These are phyloP conservation scores for Machaerirhynchus nigripectus DNA, from an alignment of 2,113 vertebrate species.

Conservation along the genomic window DNA sequence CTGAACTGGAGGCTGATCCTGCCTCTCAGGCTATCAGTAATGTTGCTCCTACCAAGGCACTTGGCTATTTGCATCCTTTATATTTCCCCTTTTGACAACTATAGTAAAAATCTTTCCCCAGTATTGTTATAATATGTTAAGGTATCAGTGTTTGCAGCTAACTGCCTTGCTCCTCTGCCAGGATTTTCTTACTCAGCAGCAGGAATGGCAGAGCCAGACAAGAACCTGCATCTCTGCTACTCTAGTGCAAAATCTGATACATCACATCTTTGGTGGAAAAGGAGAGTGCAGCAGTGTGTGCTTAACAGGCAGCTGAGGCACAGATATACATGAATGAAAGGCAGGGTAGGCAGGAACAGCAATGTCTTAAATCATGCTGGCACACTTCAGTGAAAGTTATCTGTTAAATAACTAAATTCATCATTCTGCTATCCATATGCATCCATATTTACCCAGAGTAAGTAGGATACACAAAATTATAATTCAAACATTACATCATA, in stretches of 20 bases:
- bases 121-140: background rate
- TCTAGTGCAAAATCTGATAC: background rate
- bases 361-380: background rate
- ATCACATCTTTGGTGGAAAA: background rate
- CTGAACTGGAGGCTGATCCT: background rate
- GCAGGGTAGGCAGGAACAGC: background rate
- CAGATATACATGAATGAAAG: background rate
- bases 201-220: background rate
- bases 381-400: background rate
- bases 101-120: background rate
- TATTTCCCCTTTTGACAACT: background rate
- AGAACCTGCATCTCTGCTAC: background rate
- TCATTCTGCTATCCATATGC: background rate
- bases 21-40: background rate
- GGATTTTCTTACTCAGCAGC: background rate
- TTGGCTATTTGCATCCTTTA: background rate
- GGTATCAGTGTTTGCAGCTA: background rate
- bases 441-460: background rate
- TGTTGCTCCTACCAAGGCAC: background rate
- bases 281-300: background rate
- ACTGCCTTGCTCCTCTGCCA: background rate
- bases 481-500: background rate
- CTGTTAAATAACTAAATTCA: background rate
- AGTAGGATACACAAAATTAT: background rate
- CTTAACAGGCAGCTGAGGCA: background rate